Base-by-base conservation (phyloP, 35 echinoderm and acorn worm species). In the Apostichopus californicus region DNA sequence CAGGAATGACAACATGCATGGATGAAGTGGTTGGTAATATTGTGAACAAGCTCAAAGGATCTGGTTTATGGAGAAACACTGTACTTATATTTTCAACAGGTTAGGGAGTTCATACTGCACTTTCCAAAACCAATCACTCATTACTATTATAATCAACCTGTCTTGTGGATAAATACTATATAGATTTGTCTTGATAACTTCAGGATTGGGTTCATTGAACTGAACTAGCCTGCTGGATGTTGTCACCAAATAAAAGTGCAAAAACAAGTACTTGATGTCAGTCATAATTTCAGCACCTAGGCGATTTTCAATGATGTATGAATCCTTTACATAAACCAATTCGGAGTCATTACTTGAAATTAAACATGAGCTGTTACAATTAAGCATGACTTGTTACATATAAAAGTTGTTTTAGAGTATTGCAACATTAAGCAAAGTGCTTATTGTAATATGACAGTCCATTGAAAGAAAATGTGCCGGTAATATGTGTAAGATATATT, bases 11-110 rank as follows among this genome's bases (percentile, higher is more conserved):
- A 14, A 92, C 97, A 18, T 92, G 91, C 56, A 99, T 99, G 97
- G 97, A 99, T 73, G 97, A 99, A 57, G 95, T 88, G 0, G 82
- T 99, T 28, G 97, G 97, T 17, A 96, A 99, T 56, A 93, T 99
- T 55, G 96, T 95, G 3, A 53, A 95, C 10, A 89, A 93, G 5
- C 64, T 96, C n/a, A 94, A 93, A 57, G 88, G 89, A 25, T 15
- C 84, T 21, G 93, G 93, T n/a, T 56, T 99, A 26, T 95, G 95
- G 93, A 71, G 92, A 13, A 91, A 99, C 87, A 99, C 97, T 9
- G 86, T 99, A 17, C 14, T 99, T 34, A 75, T 99, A 56, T 99
- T 99, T 73, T 99, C 97, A 46, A 95, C 97, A 92, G 97, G 97
- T 95, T 63, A 46, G 34, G 34, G 34, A 46, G 34, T 46, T 46